A percentile compares a stretch with the other conserved stretches of the same genome.
phyloP scores from a whole-genome alignment of 2,888 invertebrate genomes.

The Xanthia icteritia region DNA sequence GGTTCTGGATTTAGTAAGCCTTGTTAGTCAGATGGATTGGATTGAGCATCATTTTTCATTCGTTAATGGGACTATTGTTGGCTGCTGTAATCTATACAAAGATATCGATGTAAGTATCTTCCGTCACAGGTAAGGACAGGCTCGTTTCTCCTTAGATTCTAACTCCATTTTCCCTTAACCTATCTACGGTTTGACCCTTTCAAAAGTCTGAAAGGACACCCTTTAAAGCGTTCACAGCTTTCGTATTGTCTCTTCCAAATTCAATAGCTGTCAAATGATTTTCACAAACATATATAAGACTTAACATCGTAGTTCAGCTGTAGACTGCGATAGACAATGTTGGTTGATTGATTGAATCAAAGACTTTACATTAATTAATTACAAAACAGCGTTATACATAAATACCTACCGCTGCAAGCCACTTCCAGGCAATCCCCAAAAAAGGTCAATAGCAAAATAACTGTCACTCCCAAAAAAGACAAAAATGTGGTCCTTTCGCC shows the following conservation, averaged over 20 bases:
- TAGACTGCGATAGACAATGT: too few relatives aligned
- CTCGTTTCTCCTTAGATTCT: neutral
- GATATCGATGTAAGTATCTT: neutral
- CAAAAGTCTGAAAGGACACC: neutral
- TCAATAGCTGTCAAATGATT: neutral
- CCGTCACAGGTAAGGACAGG: too few relatives aligned
- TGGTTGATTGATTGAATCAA: too few relatives aligned
- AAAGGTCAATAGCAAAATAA: constrained; percentile 31
- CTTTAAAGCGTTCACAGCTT: neutral
- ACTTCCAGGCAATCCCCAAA: neutral
- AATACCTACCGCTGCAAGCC: constrained; percentile 1
- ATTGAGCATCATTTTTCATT: constrained; percentile 28
- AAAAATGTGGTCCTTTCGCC: constrained; percentile 42
- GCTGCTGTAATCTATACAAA: neutral
- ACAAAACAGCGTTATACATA: neutral
- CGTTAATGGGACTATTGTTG: constrained; percentile 10
- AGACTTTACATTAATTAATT: neutral
- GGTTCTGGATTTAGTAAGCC: constrained; percentile 7
- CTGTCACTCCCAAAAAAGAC: constrained; percentile 26
- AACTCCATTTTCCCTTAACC: neutral
- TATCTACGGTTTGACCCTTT: neutral
- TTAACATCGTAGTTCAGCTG: too few relatives aligned
- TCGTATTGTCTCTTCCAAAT: neutral
- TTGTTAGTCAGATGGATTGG: constrained; percentile 25
- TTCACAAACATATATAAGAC: too few relatives aligned